Base-by-base conservation (phyloP, 1,140 invertebrate species). In the Rhizoglyphus robini region DNA sequence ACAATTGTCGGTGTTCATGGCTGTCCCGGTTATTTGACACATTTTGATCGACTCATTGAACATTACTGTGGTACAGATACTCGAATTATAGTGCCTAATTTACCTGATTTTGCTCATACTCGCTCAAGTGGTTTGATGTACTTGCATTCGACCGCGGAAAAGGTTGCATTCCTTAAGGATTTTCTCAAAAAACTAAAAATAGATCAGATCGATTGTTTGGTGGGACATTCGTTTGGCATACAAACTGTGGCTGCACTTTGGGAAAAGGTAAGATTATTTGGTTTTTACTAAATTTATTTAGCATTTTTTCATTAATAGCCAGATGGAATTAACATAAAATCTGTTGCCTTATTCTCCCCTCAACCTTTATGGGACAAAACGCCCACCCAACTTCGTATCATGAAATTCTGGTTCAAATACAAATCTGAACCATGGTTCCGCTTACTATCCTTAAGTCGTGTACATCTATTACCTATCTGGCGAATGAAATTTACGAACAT, bases 1-100 rank as follows among this genome's bases (percentile, higher is more conserved):
- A 36, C 32, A 51, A 63, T 63, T 51, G 1, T 63, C 8, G 61
- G 36, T 27, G 48, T 63, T 25, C 61, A 47, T 31, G 61, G 61
- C 8, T 47, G 20, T 25, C 2, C 41, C 32, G 61, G 32, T 30
- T 25, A 59, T 51, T 46, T 47, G 18, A 20, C 20, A 2, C n/a
- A 59, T 13, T 63, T 48, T 23, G 29, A 5, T n/a, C 18, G 34
- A 47, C n/a, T 63, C 1, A 30, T 48, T 27, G 1, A 63, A 2
- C 38, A 63, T 51, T 63, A 47, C 25, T 30, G 29, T 32, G n/a
- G 25, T 23, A 29, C 38, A 25, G 20, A 47, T 18, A 41, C 48
- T 51, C 61, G 61, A 2, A 29, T 63, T 3, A 47, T 63, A 4
- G 61, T 31, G 5, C 61, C 61, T 29, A 63, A 63, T 51, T 18